Base-by-base conservation (phyloP, 2,888 invertebrate species). In the Ditylenchus weischeri region DNA sequence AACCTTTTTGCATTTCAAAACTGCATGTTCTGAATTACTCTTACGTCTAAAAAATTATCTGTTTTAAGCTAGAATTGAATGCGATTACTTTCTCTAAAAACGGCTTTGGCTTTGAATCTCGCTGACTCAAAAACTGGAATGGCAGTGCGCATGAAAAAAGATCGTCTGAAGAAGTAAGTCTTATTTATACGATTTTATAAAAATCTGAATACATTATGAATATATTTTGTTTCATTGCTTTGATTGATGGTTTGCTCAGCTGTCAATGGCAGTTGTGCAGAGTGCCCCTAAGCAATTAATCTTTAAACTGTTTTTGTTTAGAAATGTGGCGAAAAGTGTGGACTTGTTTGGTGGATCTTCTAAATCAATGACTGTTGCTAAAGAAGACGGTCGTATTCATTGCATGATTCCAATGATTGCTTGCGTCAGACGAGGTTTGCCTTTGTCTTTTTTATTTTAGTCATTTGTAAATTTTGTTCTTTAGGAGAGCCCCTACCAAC, bases 391-490 rank as follows among this genome's bases (percentile, higher is more conserved):
- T 13, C 54, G 43, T 23, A 6, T 59, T 6, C 57, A 66, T 29
- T 72, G 72, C 50, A 64, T 66, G n/a, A 67, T 73, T 21, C 72
- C 72, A 23, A 23, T 73, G 48, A 62, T 74, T 15, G 57, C 64
- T 15, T 74, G 72, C 48, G 66, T 68, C 43, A 48, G 63, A 19
- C 50, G 63, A 50, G 73, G 73, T 54, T 54, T 54, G 1, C 7
- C 11, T 60, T 64, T 11, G 3, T 36, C 11, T 15, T 36, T 15
- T 64, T 19, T 21, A 15, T 29, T 64, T 60, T 11, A 35, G n/a
- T n/a, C 38, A 10, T 66, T 36, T 35, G 11, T 23, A 3, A 38
- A 38, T 18, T 47, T n/a, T 38, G 29, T 29, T 63, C 43, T 66
- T 19, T n/a, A 67, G 67, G 60, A 11, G 43, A 62, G 13, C 64